Evolutionary conservation across 1,140 invertebrate species (phyloP).

Genomic region (Halyomorpha halys): DNA sequence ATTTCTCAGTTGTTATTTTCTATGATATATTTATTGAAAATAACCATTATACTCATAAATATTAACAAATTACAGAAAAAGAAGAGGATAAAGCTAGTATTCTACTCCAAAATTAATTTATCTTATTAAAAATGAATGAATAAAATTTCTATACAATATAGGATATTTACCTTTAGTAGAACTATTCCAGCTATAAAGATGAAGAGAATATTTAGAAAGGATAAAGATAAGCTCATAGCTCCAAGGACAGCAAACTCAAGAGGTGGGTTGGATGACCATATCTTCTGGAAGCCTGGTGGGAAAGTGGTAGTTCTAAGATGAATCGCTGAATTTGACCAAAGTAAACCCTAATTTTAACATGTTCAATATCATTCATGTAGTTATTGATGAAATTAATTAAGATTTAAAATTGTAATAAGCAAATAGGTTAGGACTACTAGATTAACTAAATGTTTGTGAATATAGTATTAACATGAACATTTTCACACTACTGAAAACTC

Average conservation of each 20-base stretch:
- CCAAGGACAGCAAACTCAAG: slow-evolving; percentile 51
- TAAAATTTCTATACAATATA: not conserved
- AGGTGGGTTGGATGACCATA: slow-evolving; percentile 45
- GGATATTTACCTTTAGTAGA: slow-evolving; percentile 50
- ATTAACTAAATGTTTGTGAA: too few relatives aligned
- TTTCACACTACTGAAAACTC: too few relatives aligned
- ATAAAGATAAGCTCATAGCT: slow-evolving; percentile 52
- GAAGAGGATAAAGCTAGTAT: too few relatives aligned
- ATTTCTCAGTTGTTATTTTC: too few relatives aligned
- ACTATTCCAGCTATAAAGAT: slow-evolving; percentile 56
- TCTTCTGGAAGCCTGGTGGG: slow-evolving; percentile 34
- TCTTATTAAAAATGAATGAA: not conserved
- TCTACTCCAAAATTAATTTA: not conserved
- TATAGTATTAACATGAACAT: too few relatives aligned
- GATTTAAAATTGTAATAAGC: too few relatives aligned
- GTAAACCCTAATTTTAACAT: slow-evolving; percentile 43
- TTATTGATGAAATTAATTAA: too few relatives aligned
- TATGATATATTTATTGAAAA: too few relatives aligned
- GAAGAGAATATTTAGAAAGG: slow-evolving; percentile 59
- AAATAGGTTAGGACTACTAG: too few relatives aligned
- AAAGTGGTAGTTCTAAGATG: slow-evolving; percentile 35
- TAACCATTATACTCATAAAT: too few relatives aligned
- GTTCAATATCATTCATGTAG: too few relatives aligned
- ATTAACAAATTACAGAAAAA: too few relatives aligned
- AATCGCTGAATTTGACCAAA: slow-evolving; percentile 53